Evolutionary conservation across 2,888 invertebrate species (phyloP).

Genomic region (Galerucella pusilla): DNA sequence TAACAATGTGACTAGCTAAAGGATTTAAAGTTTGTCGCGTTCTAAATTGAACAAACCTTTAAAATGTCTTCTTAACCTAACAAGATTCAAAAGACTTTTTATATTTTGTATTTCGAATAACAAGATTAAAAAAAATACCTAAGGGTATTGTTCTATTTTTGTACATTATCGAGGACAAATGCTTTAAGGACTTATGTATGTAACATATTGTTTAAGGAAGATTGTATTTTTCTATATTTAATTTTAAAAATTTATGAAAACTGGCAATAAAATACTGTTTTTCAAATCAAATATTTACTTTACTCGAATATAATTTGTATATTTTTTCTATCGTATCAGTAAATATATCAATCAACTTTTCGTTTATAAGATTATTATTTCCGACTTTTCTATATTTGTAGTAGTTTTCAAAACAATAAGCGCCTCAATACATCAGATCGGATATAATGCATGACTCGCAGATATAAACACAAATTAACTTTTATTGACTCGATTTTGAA

Average conservation of each 20-base stretch:
- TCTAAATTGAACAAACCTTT: background rate
- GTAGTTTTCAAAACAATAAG: too few species aligned
- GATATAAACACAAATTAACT: background rate
- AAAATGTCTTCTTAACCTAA: background rate
- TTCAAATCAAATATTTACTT: too few species aligned
- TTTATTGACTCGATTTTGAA: background rate
- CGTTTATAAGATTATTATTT: too few species aligned
- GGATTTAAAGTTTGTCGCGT: too few species aligned
- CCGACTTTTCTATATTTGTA: too few species aligned
- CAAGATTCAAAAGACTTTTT: background rate
- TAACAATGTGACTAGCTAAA: too few species aligned
- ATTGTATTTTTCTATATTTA: background rate
- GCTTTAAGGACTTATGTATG: background rate
- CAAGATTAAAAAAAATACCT: background rate
- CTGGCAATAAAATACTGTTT: too few species aligned
- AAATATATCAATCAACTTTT: too few species aligned
- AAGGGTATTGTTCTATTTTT: background rate
- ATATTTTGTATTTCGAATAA: background rate
- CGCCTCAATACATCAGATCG: background rate
- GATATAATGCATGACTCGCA: background rate
- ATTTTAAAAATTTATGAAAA: too few species aligned
- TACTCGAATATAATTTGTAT: too few species aligned
- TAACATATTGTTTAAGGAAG: background rate
- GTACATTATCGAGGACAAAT: background rate
- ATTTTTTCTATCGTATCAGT: too few species aligned